phyloP scores from a whole-genome alignment of 1,140 invertebrate species.

The Brevipalpus yothersi region DNA sequence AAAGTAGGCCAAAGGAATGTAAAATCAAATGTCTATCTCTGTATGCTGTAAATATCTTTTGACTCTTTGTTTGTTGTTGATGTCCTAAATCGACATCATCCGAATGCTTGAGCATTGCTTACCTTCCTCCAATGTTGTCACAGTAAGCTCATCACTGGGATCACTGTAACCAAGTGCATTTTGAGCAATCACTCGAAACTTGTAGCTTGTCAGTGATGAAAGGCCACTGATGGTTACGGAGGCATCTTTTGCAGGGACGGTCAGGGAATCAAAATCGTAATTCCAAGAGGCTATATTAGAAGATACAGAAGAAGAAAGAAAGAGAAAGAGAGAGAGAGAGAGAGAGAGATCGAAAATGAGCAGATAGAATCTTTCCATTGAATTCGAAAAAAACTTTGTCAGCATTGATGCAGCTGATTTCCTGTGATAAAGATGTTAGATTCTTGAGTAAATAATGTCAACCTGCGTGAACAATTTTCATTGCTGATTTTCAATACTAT shows the following conservation, averaged over 20 bases:
- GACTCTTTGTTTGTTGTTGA: too few relatives aligned
- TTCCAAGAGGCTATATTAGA: neutral
- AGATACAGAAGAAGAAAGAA: neutral
- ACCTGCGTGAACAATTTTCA: too few relatives aligned
- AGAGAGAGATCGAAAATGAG: too few relatives aligned
- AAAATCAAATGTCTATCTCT: too few relatives aligned
- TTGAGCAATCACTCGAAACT: constrained; percentile 62
- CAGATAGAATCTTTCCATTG: too few relatives aligned
- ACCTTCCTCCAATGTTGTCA: constrained; percentile 56
- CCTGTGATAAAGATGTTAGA: too few relatives aligned
- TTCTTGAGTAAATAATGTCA: too few relatives aligned
- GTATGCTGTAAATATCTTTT: too few relatives aligned
- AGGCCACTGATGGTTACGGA: constrained; percentile 33
- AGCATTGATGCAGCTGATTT: too few relatives aligned
- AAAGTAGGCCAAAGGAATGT: too few relatives aligned
- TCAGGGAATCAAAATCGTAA: neutral
- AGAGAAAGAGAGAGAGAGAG: neutral
- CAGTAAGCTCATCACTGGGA: constrained; percentile 52
- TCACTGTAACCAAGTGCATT: constrained; percentile 37
- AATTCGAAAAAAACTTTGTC: too few relatives aligned
- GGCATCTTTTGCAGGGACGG: neutral
- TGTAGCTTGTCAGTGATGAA: constrained; percentile 62
- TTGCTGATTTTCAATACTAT: too few relatives aligned
- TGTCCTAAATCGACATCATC: neutral
- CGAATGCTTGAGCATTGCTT: neutral